Percentiles rank a stretch among this genome's conserved stretches.
Conservation (phyloP, 2,797 vertebrate genomes). For the Anabas testudineus region DNA sequence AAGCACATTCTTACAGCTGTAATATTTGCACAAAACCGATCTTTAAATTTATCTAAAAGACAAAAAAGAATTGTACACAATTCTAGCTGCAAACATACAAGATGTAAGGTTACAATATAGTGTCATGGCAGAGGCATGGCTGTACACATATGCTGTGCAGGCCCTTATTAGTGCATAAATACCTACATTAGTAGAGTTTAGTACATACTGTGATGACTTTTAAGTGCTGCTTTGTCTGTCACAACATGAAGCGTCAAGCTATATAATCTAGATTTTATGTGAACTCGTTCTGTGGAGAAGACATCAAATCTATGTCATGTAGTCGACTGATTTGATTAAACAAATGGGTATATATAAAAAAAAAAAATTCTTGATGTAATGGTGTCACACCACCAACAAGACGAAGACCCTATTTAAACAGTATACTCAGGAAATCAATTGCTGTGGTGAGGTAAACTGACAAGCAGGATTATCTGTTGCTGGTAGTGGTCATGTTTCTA, state of each 20-base stretch:
- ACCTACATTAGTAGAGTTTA: too few relatives aligned
- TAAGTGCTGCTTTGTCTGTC: not conserved
- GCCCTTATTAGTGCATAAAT: too few relatives aligned
- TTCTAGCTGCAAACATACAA: too few relatives aligned
- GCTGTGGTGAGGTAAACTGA: constrained; percentile 53
- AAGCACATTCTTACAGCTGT: too few relatives aligned
- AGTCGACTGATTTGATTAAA: constrained; percentile 1
- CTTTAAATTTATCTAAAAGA: too few relatives aligned
- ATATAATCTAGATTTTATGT: not conserved
- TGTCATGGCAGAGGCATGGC: too few relatives aligned
- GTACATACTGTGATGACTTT: too few relatives aligned
- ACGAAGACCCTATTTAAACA: constrained; percentile 19
- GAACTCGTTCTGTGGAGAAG: constrained; percentile 9
- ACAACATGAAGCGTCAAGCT: not conserved
- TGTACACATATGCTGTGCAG: too few relatives aligned
- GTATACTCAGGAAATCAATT: constrained; percentile 29
- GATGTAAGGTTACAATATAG: too few relatives aligned
- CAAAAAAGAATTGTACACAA: too few relatives aligned
- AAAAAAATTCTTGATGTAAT: not conserved
- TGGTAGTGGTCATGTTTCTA: constrained; percentile 52
- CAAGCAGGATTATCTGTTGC: constrained; percentile 70
- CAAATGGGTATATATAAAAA: not conserved
- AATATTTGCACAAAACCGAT: too few relatives aligned
- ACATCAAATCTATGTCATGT: not conserved
- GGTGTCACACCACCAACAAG: constrained; percentile 17